Evolutionary conservation across 92 coral and sea anemone species (phyloP).

Genomic region (Epizoanthus illoricatus): DNA sequence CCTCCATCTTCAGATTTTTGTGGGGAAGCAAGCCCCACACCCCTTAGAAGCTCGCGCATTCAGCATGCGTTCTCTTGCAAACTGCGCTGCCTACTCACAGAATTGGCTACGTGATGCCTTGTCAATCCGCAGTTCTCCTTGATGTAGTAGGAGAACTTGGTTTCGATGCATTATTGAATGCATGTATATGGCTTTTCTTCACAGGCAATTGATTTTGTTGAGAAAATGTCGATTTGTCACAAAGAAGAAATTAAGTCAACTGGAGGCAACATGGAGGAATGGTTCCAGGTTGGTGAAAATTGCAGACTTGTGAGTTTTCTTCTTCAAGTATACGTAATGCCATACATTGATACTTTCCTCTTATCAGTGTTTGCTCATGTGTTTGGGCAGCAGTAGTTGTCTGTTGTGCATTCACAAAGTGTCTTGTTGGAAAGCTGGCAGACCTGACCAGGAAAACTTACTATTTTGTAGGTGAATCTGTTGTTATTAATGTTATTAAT

Average conservation of each 20-base stretch:
- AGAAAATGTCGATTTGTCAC: constrained; percentile 65
- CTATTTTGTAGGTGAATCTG: too few species aligned
- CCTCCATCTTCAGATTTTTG: too few species aligned
- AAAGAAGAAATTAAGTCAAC: constrained; percentile 59
- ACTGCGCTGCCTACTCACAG: not conserved
- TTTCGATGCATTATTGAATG: not conserved
- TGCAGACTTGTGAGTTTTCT: too few species aligned
- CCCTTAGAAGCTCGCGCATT: not conserved
- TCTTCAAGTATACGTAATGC: too few species aligned
- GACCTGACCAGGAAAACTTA: too few species aligned
- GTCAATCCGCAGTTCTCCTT: not conserved
- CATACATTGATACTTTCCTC: not conserved
- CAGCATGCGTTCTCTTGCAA: not conserved
- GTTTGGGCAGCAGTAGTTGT: too few species aligned
- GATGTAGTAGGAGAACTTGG: not conserved
- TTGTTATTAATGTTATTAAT: too few species aligned
- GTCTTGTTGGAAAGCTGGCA: too few species aligned
- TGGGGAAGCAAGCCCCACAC: too few species aligned
- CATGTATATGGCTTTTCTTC: constrained; percentile 1
- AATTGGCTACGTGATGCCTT: too few species aligned
- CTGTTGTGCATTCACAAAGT: too few species aligned
- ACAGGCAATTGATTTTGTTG: constrained; percentile 85
- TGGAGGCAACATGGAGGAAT: constrained; percentile 57
- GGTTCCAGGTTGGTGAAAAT: constrained; percentile 72
- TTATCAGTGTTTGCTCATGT: too few species aligned